Evolutionary conservation across 1,140 invertebrate species (phyloP).

Genomic region (Ceratitis capitata): DNA sequence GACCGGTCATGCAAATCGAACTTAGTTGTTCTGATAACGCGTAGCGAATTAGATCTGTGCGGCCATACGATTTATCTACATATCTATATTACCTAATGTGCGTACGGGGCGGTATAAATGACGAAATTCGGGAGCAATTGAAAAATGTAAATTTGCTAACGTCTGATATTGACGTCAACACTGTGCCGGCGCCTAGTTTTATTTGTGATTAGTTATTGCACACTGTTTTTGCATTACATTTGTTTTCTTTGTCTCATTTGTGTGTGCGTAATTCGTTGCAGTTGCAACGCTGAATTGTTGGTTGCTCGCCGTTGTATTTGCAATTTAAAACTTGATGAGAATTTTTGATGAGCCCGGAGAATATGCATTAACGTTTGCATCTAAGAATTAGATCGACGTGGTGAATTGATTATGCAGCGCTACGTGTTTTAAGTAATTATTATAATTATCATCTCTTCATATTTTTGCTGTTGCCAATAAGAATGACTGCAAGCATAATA

Average conservation of each 20-base stretch:
- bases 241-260: not conserved
- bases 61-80: no score
- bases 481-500: no score
- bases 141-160: not conserved
- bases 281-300: not conserved
- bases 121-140: not conserved
- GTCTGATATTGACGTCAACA: no score
- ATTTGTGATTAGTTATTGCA: not conserved
- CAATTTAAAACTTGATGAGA: not conserved
- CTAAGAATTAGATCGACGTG: not conserved
- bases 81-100: not conserved
- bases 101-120: not conserved
- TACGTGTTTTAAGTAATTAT: no score
- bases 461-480: no score
- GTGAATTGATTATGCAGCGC: no score
- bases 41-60: not conserved
- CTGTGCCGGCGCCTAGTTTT: not conserved
- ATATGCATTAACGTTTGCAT: not conserved
- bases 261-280: not conserved
- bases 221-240: not conserved
- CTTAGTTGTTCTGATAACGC: slow-evolving; percentile 26
- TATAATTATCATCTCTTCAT: no score
- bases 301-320: not conserved
- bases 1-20: not conserved
- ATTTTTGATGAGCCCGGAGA: not conserved